Evolutionary conservation across 2,113 vertebrate species (phyloP), one percentile per base, ranked within the genome.

Genomic region (Balaeniceps rex): DNA sequence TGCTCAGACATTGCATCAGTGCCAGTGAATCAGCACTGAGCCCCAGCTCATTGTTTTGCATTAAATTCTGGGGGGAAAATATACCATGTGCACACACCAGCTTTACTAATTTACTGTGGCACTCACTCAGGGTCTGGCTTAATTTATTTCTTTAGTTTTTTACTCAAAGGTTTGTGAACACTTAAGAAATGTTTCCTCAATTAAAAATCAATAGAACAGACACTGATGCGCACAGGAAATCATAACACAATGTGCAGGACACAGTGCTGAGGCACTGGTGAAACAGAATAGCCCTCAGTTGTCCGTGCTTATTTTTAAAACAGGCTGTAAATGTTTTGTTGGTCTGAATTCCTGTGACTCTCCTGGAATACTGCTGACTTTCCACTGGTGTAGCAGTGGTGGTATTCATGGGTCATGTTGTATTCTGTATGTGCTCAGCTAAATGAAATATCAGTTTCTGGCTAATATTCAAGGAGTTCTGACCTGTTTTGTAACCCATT

Each of bases 141-240:
- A 90, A 96, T 93, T 93, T 86, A 61, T 94, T 93, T 87, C 84
- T 85, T 83, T 65, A 65, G 19, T 78, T 95, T 96, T 95, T 93
- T 79, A 95, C 84, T 97, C 72, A 69, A 95, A 97, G 88, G 68
- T 94, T 95, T 97, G 92, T 91, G 93, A 95, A 97, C 95, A 96
- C 49, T 91, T 79, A 94, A 79, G 74, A 95, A 92, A 95, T 70
- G 96, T 87, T 97, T 97, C 92, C 91, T 97, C 94, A 95, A 98
- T 97, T 96, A 98, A 98, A 97, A 98, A 96, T 96, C 96, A 97
- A 97, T 91, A 93, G 54, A 86, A 81, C 46, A 94, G 88, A 95
- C 78, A 46, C 21, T 52, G 42, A 92, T 81, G 79, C 18, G 60
- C 57, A 49, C 8, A 91, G 70, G 23, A 95, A 88, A 94, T 84